Base-by-base conservation (phyloP, 2,113 vertebrate genomes). In the Nymphicus hollandicus region DNA sequence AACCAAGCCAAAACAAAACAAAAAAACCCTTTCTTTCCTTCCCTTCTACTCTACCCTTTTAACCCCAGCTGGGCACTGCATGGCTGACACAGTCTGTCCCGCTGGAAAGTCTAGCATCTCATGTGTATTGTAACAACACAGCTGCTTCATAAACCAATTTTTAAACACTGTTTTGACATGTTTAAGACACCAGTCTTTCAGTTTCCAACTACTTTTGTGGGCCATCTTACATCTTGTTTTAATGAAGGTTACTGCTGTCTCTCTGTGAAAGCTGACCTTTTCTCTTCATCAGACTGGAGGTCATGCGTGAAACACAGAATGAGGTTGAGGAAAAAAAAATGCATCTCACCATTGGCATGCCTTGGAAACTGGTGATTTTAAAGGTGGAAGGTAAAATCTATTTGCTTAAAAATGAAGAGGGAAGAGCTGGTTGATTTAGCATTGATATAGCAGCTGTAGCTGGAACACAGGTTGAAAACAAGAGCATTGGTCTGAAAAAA, bases 201-300 rank as follows among this genome's bases (percentile, higher is more conserved):
- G 44, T 83, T 78, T 73, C 85, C 55, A 46, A 28, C 56, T 83
- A 25, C 28, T 86, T 78, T 19, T 74, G 39, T 33, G 28, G 52
- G 35, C 37, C 31, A 73, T 25, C 47, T 66, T 87, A 47, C 29
- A 31, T 72, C 91, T 86, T 83, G 44, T 80, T 86, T 91, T 90
- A 66, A 70, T 64, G 43, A 80, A 94, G 55, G 53, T 71, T 89
- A 35, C 49, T 68, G 35, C 60, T 86, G 22, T 55, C 17, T 63
- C n/a, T 50, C 64, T 60, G 18, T 66, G 86, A 91, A 91, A 89
- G 61, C 47, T 77, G 72, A 93, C 52, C 56, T 94, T 96, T 92
- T 88, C 70, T 65, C 77, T 60, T 84, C 65, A 85, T 89, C 68
- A 55, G 50, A 77, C 31, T 73, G 19, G 31, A 92, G 58, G 80